Conservation (phyloP, 2,888 invertebrate genomes). For the Dromius quadrimaculatus region DNA sequence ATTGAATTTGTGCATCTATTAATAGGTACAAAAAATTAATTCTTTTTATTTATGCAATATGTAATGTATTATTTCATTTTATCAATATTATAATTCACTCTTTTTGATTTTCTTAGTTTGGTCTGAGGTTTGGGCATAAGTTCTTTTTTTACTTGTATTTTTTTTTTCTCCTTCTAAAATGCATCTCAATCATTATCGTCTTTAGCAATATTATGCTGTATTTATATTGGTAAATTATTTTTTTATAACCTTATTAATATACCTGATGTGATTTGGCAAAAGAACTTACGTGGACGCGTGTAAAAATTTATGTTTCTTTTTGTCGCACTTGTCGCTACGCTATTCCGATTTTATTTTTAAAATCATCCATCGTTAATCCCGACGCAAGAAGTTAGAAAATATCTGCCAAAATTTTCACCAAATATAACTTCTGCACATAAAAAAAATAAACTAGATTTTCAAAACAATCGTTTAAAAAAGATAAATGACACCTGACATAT, state of each 20-base stretch:
- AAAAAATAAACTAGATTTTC: constrained; percentile 1
- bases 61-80: too few relatives aligned
- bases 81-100: too few relatives aligned
- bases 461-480: neutral
- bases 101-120: too few relatives aligned
- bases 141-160: neutral
- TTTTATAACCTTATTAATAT: neutral
- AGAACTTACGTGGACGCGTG: neutral
- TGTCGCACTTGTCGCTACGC: constrained; percentile 21
- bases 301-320: constrained; percentile 30
- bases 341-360: constrained; percentile 21
- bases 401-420: constrained; percentile 16
- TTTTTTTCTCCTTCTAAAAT: neutral
- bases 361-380: constrained; percentile 15
- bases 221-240: neutral
- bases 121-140: too few relatives aligned
- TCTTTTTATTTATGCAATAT: too few relatives aligned
- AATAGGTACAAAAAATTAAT: too few relatives aligned
- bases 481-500: neutral
- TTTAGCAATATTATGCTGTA: constrained; percentile 5
- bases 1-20: too few relatives aligned
- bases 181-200: neutral
- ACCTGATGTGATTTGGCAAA: constrained; percentile 20
- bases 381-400: neutral
- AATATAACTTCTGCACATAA: constrained; percentile 4